A percentile compares a stretch with the other conserved stretches of the same genome.
Conservation (phyloP, 2,888 invertebrate species). For the Protula sp. region DNA sequence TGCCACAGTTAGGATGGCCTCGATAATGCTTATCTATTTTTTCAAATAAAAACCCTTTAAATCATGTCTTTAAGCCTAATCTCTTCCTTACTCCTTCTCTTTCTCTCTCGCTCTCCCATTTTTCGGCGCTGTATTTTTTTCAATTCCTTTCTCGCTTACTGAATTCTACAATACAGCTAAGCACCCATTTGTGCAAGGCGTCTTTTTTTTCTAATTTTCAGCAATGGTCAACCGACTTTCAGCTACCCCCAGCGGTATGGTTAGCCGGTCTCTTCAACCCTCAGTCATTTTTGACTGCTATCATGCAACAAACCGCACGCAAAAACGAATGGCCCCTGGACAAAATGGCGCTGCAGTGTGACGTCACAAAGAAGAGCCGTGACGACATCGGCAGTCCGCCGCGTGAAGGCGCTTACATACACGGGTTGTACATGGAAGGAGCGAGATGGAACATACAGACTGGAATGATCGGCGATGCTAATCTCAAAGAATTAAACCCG, state of each 20-base stretch:
- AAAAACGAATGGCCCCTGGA: slow-evolving; percentile 88
- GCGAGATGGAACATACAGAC: slow-evolving; percentile 88
- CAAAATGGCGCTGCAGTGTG: slow-evolving; percentile 85
- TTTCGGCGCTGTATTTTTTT: no score
- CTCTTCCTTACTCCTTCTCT: no score
- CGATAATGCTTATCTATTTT: no score
- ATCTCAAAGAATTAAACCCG: slow-evolving; percentile 86
- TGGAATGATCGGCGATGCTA: slow-evolving; percentile 85
- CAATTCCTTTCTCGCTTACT: no score
- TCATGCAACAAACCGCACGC: slow-evolving; percentile 95
- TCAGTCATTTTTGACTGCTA: slow-evolving; percentile 90
- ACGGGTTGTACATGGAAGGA: slow-evolving; percentile 87
- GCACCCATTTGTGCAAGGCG: no score
- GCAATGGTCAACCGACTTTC: slow-evolving; percentile 90
- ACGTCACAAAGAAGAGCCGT: slow-evolving; percentile 91
- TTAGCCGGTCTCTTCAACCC: slow-evolving; percentile 97
- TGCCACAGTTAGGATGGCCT: no score
- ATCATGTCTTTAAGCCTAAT: no score
- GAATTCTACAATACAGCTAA: no score
- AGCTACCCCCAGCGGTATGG: slow-evolving; percentile 86
- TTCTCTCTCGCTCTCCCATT: no score
- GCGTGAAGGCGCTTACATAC: slow-evolving; percentile 86
- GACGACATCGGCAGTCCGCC: slow-evolving; percentile 78
- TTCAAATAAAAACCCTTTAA: no score
- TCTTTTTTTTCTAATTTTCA: no score